Base-by-base conservation (phyloP, 2,888 invertebrate genomes). In the Scelioninae gen. 1 region DNA sequence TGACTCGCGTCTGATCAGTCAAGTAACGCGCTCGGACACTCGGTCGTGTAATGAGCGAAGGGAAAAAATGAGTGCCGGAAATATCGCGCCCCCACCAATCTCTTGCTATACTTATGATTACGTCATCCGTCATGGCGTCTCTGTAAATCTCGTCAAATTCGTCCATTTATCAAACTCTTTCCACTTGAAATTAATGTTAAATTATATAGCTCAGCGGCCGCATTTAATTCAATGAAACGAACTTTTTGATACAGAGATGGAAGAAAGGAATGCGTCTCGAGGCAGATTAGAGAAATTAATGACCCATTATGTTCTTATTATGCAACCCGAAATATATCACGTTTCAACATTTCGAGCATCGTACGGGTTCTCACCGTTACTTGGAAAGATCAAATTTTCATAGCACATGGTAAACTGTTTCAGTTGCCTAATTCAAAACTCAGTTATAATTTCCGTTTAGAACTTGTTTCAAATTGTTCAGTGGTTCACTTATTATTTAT, bases 1-100 rank as follows among this genome's bases (percentile, higher is more conserved):
- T 49, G 66, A 49, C 71, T 76, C 79, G 79, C 83, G 83, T 55
- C 69, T 74, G 77, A 82, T 82, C 82, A 69, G 77, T 76, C 82
- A 71, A 75, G 66, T 51, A 65, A 69, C 62, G 71, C 72, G 71
- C 75, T 49, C 58, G 71, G 81, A 63, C 75, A 69, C 81, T 68
- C 81, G n/a, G 58, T 55, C 68, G 75, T 63, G 69, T 75, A 74
- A 81, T 69, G 65, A 81, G 65, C 63, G 45, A 32, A 16, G 62
- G 62, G 34, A 72, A 75, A 65, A 81, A 69, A 81, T 71, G 11
- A 81, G 60, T 71, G 72, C 82, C 76, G 82, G 82, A 77, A 82
- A 76, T 60, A 62, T 66, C 66, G 72, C 74, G 79, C 66, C 66
- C 66, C 45, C 13, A 55, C 66, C 31, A 72, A 68, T 72, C 72